These are phyloP conservation scores for Pristis pectinata DNA, from an alignment of 2,797 vertebrate genomes.

Conservation along the genomic window DNA sequence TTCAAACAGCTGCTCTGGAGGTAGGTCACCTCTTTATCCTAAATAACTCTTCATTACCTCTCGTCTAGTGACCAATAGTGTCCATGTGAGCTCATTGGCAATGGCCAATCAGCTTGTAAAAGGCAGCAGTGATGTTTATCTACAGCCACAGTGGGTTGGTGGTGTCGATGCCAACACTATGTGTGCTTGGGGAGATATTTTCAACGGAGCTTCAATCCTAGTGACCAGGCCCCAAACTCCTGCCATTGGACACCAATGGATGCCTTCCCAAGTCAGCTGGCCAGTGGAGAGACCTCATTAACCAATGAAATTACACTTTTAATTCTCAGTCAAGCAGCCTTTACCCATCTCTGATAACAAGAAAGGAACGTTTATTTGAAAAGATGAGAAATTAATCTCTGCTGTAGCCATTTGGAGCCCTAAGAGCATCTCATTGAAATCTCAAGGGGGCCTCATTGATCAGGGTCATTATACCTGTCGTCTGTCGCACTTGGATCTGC, in stretches of 20 bases:
- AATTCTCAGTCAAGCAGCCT: background rate
- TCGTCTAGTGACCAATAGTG: background rate
- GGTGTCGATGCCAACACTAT: too few relatives aligned
- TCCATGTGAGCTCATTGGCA: background rate
- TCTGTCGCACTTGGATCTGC: background rate
- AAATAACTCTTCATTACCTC: background rate
- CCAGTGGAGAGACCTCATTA: background rate
- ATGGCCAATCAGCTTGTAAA: background rate
- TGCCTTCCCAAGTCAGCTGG: background rate
- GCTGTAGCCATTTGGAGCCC: too few relatives aligned
- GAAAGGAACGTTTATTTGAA: background rate
- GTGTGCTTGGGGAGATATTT: too few relatives aligned
- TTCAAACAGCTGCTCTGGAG: slow-evolving; percentile 43
- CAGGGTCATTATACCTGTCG: background rate
- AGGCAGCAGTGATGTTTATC: too few relatives aligned
- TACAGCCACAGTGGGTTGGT: too few relatives aligned
- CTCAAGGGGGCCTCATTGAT: background rate
- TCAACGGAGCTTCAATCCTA: too few relatives aligned
- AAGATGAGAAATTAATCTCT: too few relatives aligned
- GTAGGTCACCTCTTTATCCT: background rate
- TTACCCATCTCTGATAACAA: background rate
- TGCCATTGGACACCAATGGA: too few relatives aligned
- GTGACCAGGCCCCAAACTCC: too few relatives aligned
- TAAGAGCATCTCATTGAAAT: too few relatives aligned
- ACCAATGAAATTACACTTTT: background rate